Conservation (phyloP, 2,113 vertebrate genomes). For the Pionites leucogaster region DNA sequence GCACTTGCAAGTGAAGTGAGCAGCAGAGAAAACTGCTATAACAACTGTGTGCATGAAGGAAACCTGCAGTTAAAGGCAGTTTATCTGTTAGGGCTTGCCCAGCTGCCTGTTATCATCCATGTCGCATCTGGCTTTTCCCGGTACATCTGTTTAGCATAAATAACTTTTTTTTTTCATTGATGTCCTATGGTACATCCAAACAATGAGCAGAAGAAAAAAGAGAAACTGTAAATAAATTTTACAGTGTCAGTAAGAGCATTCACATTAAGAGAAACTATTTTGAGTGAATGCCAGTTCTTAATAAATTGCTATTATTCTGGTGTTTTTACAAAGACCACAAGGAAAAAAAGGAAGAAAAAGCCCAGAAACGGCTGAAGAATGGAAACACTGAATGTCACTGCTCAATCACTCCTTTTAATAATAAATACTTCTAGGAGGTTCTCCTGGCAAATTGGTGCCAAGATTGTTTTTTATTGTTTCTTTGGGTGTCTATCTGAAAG, state of each 20-base stretch:
- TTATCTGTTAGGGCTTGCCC: constrained; percentile 4
- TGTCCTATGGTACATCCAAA: constrained; percentile 38
- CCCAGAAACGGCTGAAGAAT: background rate
- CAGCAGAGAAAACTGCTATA: background rate
- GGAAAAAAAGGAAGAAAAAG: background rate
- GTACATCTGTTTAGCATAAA: constrained; percentile 46
- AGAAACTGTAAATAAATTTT: constrained; percentile 60
- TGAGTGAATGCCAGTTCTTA: constrained; percentile 55
- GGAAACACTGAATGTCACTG: constrained; percentile 15
- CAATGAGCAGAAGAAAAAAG: constrained; percentile 48
- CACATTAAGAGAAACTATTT: constrained; percentile 49
- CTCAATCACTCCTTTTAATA: constrained; percentile 26
- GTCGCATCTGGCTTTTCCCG: background rate
- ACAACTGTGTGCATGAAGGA: background rate
- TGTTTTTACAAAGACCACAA: constrained; percentile 51
- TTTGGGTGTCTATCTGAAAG: constrained; percentile 25
- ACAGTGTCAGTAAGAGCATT: constrained; percentile 49
- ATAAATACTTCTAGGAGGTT: constrained; percentile 50
- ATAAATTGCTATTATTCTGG: constrained; percentile 63
- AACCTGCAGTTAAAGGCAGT: background rate
- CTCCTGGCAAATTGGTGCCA: constrained; percentile 2
- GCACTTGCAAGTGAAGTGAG: background rate
- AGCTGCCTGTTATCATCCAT: background rate
- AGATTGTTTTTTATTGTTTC: background rate
- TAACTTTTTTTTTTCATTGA: constrained; percentile 2